Base-by-base conservation (phyloP, 2,113 vertebrate genomes). In the Nothoprocta perdicaria region DNA sequence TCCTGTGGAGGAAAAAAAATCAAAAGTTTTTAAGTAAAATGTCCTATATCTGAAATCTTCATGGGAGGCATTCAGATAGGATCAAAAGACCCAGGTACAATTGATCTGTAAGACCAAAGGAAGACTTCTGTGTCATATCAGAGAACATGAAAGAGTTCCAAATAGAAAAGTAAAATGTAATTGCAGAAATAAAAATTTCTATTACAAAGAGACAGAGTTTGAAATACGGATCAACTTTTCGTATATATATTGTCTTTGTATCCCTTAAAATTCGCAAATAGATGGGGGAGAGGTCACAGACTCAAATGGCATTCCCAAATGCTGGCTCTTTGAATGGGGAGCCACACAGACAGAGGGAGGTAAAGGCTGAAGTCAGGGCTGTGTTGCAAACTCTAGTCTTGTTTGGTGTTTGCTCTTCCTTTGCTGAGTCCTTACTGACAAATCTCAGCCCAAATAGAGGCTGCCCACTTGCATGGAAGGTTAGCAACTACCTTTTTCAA, bases 1-100 rank as follows among this genome's bases (percentile, higher is more conserved):
- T 53, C 78, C 95, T 95, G 62, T 61, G 19, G 48, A 22, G 48
- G 22, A 72, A 90, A 53, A 89, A 81, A 10, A 3, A 7, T 57
- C 29, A 84, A 84, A 93, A 82, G 4, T 33, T 40, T 21, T 84
- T 72, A 81, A 86, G 22, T 45, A 14, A 31, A 29, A 78, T 23
- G 14, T 82, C 14, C 57, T 74, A 8, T 45, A 62, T 27, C 15
- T 76, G 81, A 87, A 72, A 29, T 82, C 76, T 5, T 46, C 61
- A 83, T 63, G 31, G 14, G 68, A 84, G 86, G 17, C 10, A 24
- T 82, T 92, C 75, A 48, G 11, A 14, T 35, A 57, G 62, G 35
- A 72, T 48, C 43, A 88, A 74, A 84, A 77, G n/a, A 67, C 15
- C 3, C 15, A 63, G 27, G 41, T 15, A 62, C 4, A 62, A 35